A percentile compares a stretch with the other conserved stretches of the same genome.
Conservation (phyloP, 2,797 vertebrate genomes). For the Tympanoctomys barrerae region DNA sequence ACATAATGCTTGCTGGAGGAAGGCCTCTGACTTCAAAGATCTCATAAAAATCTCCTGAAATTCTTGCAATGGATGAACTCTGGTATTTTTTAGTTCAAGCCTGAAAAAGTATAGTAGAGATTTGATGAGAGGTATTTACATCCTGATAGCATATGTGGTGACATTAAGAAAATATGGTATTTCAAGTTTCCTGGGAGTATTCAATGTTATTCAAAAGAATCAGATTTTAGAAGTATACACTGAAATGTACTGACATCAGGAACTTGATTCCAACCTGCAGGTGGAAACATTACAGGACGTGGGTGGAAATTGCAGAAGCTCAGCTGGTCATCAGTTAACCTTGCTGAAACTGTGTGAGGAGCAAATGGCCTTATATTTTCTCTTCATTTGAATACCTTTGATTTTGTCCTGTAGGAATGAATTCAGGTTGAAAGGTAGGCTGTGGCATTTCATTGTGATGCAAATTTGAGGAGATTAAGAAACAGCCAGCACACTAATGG, state of each 20-base stretch:
- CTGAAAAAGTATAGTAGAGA: background rate
- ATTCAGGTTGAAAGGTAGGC: background rate
- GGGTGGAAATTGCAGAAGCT: background rate
- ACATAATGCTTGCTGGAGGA: background rate
- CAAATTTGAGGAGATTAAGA: background rate
- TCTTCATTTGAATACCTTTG: background rate
- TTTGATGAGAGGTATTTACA: background rate
- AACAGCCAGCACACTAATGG: background rate
- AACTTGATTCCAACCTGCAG: background rate
- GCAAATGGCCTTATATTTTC: background rate
- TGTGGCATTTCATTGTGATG: background rate
- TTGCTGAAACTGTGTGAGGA: background rate
- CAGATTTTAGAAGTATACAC: background rate
- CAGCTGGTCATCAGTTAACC: background rate
- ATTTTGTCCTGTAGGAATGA: background rate
- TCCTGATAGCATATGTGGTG: background rate
- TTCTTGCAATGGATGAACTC: background rate
- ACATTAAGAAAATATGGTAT: background rate
- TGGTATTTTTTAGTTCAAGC: background rate
- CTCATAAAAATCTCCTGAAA: background rate
- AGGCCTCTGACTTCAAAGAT: background rate
- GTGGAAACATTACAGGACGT: background rate
- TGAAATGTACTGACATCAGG: background rate
- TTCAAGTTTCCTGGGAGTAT: background rate
- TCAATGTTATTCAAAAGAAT: background rate